Evolutionary conservation across 1,140 invertebrate species (phyloP), one percentile per base, ranked within the genome.

Genomic region (Zaprionus taronus): DNA sequence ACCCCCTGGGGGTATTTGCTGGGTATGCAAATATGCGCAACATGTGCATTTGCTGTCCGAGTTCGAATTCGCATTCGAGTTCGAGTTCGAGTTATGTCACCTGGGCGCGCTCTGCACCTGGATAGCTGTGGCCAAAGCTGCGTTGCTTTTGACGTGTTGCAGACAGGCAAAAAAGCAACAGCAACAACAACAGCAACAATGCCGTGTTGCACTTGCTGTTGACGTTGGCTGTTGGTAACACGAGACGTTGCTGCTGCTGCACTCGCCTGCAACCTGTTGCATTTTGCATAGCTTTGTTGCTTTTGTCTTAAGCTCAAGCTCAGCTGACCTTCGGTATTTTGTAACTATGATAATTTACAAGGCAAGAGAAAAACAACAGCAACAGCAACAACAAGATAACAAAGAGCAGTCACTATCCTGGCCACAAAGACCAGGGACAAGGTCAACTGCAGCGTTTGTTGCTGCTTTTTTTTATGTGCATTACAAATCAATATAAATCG

Each of bases 401-500:
- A 60, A 55, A 67, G 22, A 7, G 28, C 56, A 49, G 17, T 14
- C 1, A 5, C 36, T 14, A 44, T 79, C 63, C 66, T 72, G 68
- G 20, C 15, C 20, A 58, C 34, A 67, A 51, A 51, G 20, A 71
- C 80, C 83, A 74, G 68, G 81, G 83, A 75, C 84, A 87, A 87
- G 84, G 84, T 90, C 84, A 90, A 81, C 74, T 66, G 79, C 81
- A 22, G 11, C 47, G 11, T 38, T 38, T 71, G 55, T 11, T 72
- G 49, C 12, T 74, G 75, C 56, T 57, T 38, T 64, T 64, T n/a
- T 78, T 86, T 80, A 86, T 83, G 73, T 69, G 73, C 73, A 78
- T 81, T 89, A 79, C 81, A 84, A 87, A 87, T 87, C 84, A 87
- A 87, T 87, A 89, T 84, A 87, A 87, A 90, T 87, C 85, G 84